These are phyloP conservation scores for Thecophora atra DNA, from an alignment of 2,888 invertebrate genomes.

Conservation along the genomic window DNA sequence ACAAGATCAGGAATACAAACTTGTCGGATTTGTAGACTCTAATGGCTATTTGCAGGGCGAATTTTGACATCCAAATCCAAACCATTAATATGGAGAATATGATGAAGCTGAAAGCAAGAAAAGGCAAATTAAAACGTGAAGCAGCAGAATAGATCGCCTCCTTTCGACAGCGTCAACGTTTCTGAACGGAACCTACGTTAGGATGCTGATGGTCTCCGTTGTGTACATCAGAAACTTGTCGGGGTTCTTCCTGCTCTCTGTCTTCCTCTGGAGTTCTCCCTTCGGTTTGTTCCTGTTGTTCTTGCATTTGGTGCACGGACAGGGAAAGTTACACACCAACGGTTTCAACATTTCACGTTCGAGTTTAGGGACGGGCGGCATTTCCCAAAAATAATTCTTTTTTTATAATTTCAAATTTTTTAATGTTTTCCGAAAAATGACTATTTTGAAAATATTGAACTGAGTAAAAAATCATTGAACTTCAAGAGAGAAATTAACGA, in stretches of 20 bases:
- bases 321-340: conserved; percentile 41
- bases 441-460: background rate
- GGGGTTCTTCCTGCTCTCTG: background rate
- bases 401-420: conserved; percentile 11
- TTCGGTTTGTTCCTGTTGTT: conserved; percentile 3
- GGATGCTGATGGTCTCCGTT: conserved; percentile 41
- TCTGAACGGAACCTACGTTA: conserved; percentile 41
- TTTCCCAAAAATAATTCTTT: background rate
- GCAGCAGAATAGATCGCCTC: too few species aligned
- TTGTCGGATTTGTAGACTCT: conserved; percentile 41
- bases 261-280: background rate
- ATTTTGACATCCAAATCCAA: conserved; percentile 52
- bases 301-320: conserved; percentile 51
- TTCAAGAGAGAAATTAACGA: background rate
- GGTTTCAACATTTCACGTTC: background rate
- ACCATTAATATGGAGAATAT: conserved; percentile 51
- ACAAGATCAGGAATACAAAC: too few species aligned
- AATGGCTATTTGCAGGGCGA: conserved; percentile 42
- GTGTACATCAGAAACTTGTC: conserved; percentile 22
- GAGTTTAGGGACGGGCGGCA: background rate
- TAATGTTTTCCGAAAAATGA: conserved; percentile 2
- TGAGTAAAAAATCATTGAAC: conserved; percentile 22
- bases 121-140: background rate
- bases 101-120: conserved; percentile 50
- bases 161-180: background rate